Conservation (phyloP, 2,888 invertebrate species). For the Allacma fusca region DNA sequence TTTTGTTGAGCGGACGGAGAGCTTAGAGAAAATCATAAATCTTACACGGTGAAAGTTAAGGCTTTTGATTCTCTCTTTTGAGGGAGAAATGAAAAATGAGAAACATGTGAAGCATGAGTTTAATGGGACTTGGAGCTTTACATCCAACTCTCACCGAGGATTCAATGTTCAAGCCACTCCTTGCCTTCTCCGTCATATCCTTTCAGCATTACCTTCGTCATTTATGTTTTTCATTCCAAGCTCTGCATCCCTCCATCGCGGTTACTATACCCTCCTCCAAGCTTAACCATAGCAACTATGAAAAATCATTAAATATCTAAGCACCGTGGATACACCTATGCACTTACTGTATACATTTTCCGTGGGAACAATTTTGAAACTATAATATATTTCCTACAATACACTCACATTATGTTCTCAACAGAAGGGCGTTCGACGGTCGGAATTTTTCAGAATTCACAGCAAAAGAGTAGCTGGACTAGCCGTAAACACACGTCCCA, state of each 20-base stretch:
- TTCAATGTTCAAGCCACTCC: slow-evolving; percentile 15
- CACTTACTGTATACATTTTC: too few species aligned
- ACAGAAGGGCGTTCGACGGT: too few species aligned
- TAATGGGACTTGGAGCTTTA: slow-evolving; percentile 37
- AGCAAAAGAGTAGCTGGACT: too few species aligned
- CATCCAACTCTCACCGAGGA: slow-evolving; percentile 7
- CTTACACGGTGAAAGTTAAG: slow-evolving; percentile 43
- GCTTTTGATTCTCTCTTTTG: slow-evolving; percentile 39
- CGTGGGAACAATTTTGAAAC: too few species aligned
- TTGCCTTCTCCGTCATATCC: background rate
- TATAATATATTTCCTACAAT: too few species aligned
- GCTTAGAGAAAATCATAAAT: slow-evolving; percentile 45
- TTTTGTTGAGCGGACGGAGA: slow-evolving; percentile 43
- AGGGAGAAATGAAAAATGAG: slow-evolving; percentile 42
- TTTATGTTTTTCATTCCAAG: background rate
- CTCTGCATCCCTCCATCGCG: background rate
- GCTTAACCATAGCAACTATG: too few species aligned
- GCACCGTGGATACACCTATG: too few species aligned
- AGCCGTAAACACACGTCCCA: too few species aligned
- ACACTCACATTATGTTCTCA: too few species aligned
- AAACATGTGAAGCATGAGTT: slow-evolving; percentile 44
- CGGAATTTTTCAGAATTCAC: too few species aligned
- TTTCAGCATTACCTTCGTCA: background rate
- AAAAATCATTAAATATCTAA: too few species aligned
- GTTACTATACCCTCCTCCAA: background rate